Conservation (phyloP, 2,888 invertebrate species). For the Orthosia gothica region DNA sequence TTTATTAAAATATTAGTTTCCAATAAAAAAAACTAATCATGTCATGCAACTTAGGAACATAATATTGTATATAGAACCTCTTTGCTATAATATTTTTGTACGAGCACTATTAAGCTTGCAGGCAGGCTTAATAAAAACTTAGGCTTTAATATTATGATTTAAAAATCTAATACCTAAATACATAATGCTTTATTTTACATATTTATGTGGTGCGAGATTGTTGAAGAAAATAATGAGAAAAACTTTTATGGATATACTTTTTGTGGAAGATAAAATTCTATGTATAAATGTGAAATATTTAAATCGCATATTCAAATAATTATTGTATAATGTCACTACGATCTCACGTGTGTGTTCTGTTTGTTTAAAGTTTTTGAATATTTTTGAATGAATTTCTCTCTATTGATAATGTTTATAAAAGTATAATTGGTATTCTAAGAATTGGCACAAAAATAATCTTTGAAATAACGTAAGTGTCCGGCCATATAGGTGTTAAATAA, state of each 20-base stretch:
- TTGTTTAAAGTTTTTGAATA: constrained; percentile 42
- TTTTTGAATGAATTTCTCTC: constrained; percentile 50
- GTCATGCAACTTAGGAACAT: background rate
- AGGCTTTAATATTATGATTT: constrained; percentile 51
- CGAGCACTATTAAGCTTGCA: constrained; percentile 63
- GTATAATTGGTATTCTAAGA: constrained; percentile 9
- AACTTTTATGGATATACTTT: background rate
- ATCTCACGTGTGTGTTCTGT: constrained; percentile 56
- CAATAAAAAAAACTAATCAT: background rate
- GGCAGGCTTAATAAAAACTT: constrained; percentile 60
- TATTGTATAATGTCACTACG: constrained; percentile 30
- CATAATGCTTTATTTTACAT: constrained; percentile 54
- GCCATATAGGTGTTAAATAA: constrained; percentile 32
- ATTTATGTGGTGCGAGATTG: constrained; percentile 12
- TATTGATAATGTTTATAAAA: constrained; percentile 31
- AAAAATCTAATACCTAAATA: constrained; percentile 54
- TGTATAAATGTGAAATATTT: background rate
- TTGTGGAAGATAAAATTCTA: background rate
- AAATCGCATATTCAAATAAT: background rate
- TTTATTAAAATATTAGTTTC: background rate
- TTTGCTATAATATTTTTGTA: constrained; percentile 48
- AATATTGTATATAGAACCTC: constrained; percentile 48
- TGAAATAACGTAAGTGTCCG: background rate
- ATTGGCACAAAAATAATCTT: background rate
- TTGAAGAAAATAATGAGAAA: constrained; percentile 8